Base-by-base conservation (phyloP, 1,140 invertebrate genomes). In the Drosophila lini region DNA sequence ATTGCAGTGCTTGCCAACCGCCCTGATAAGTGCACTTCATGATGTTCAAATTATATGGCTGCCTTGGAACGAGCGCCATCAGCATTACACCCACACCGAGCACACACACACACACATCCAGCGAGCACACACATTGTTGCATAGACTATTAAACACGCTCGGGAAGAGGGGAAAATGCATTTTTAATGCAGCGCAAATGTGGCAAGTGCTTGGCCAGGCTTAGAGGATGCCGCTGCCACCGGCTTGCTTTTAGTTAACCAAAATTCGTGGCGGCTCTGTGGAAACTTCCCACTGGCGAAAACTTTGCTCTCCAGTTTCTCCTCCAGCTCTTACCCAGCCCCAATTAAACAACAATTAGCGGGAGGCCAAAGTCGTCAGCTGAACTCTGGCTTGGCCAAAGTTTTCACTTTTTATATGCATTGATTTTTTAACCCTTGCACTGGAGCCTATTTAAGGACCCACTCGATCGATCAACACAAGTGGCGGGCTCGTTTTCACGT, bases 101-200 rank as follows among this genome's bases (percentile, higher is more conserved):
- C 42, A 28, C 25, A 13, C 47, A 25, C 32, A 60, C 15, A 11
- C 52, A 53, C 52, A 36, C 13, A 25, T 34, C 25, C 19, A 15
- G 28, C 9, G n/a, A 22, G 31, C n/a, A 41, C 42, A 71, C 76
- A 77, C 80, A 86, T 89, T 86, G 84, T 86, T 83, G 84, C 80
- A 86, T 55, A 74, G 76, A 60, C 83, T 86, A 83, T 86, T 80
- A 83, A 89, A 55, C 80, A 69, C 70, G 64, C 36, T 57, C 44
- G 19, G 6, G 28, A 48, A 53, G 57, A 38, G 61, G 81, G 85
- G 71, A 62, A 83, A 86, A 86, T 86, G 83, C 76, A 75, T 86
- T 86, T 86, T 86, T 88, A 86, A 86, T 89, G 83, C 80, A 83
- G 80, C 80, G 84, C 68, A 89, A 86, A 83, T 89, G 83, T 78